Evolutionary conservation across 2,113 vertebrate species (phyloP), one percentile per base, ranked within the genome.

Genomic region (Nothoprocta pentlandii): DNA sequence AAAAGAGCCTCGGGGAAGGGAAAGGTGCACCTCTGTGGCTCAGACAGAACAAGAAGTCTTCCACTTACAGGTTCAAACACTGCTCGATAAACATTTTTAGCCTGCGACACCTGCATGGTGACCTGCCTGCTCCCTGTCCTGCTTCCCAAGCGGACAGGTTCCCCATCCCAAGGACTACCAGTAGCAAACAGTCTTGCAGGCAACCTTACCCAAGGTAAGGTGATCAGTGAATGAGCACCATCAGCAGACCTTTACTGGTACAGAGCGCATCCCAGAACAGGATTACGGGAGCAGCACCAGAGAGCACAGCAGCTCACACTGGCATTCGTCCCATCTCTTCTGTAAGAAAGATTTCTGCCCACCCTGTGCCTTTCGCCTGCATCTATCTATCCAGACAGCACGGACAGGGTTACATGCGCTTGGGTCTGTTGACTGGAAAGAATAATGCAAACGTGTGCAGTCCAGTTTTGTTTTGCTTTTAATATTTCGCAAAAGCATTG

Each of bases 151-250:
- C 3, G 25, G 53, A 12, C 2, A 49, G 39, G 22, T 42, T 84
- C 30, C 22, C 73, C 19, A 8, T 26, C 47, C 64, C 64, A 80
- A 68, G 78, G 39, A 47, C 61, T 67, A 54, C 5, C 30, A 67
- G 59, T 26, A 64, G 13, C 12, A 9, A 42, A 76, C n/a, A 51
- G 70, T 19, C 90, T 58, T 56, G 58, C n/a, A 3, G 3, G 46
- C 87, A 75, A 58, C 51, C 49, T 28, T 26, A 19, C 63, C 47
- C 2, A 0, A 86, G 61, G 61, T 46, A 56, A 47, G 51, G 49
- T 10, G 21, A 23, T 22, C 5, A 66, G 71, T 0, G 1, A 87
- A 21, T 3, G 7, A 62, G 14, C 0, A 0, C 59, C 63, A 16
- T 39, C 84, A 94, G 42, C 1, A 3, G 54, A 63, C 12, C 44